These are phyloP conservation scores for Nemotelus pantherinus DNA, from an alignment of 2,888 invertebrate species.

Conservation along the genomic window DNA sequence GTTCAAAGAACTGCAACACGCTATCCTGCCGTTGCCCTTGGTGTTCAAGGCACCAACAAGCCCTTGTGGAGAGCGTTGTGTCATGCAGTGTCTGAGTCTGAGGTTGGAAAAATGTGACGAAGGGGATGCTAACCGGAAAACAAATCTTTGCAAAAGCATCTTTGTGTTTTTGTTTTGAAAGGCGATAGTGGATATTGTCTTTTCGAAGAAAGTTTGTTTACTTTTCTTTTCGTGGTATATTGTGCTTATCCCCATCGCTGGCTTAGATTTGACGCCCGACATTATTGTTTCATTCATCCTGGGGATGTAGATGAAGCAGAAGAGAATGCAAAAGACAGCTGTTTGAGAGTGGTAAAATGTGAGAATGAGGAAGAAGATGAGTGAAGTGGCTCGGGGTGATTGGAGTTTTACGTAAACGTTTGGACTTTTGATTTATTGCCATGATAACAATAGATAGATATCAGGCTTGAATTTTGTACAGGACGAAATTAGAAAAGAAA, in stretches of 20 bases:
- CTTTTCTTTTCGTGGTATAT: background rate
- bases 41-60: too few relatives aligned
- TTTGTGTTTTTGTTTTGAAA: slow-evolving; percentile 33
- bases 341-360: too few relatives aligned
- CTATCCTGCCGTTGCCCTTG: background rate
- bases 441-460: slow-evolving; percentile 14
- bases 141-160: slow-evolving; percentile 36
- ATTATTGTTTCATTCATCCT: too few relatives aligned
- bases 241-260: too few relatives aligned
- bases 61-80: too few relatives aligned
- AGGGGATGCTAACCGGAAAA: slow-evolving; percentile 39
- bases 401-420: slow-evolving; percentile 9
- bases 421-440: slow-evolving; percentile 38
- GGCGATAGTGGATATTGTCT: slow-evolving; percentile 42
- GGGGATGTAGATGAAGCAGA: too few relatives aligned
- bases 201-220: slow-evolving; percentile 40
- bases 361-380: background rate
- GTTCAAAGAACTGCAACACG: slow-evolving; percentile 26
- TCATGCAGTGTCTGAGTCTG: too few relatives aligned
- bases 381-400: slow-evolving; percentile 2
- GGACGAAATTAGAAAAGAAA: background rate
- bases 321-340: too few relatives aligned
- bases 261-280: too few relatives aligned
- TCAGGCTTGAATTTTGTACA: background rate
- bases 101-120: background rate